phyloP scores from a whole-genome alignment of 1,140 invertebrate species.

The Drosophila melanica region DNA sequence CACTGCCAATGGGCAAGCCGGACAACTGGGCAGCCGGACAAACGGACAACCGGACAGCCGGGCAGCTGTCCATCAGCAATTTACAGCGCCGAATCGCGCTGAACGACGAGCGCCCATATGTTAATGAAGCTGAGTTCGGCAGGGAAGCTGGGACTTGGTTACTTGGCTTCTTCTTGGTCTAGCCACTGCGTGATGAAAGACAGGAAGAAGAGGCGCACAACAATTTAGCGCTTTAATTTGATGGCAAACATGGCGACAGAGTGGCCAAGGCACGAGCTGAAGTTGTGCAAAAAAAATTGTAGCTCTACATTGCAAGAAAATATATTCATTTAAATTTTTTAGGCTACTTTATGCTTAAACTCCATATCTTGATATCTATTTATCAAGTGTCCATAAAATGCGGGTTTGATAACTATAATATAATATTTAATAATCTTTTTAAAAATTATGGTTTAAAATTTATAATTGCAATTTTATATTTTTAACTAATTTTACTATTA shows the following conservation, averaged over 20 bases:
- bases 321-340: too few relatives aligned
- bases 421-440: too few relatives aligned
- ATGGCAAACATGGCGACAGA: constrained; percentile 58
- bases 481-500: too few relatives aligned
- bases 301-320: constrained; percentile 19
- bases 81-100: constrained; percentile 39
- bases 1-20: constrained; percentile 59
- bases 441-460: too few relatives aligned
- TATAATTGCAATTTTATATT: too few relatives aligned
- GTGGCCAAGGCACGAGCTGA: constrained; percentile 13
- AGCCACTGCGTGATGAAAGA: constrained; percentile 73
- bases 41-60: neutral
- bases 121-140: constrained; percentile 63
- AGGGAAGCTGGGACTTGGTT: constrained; percentile 18
- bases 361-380: too few relatives aligned
- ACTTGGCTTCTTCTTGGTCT: constrained; percentile 1
- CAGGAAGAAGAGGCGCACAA: constrained; percentile 73
- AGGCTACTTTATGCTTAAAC: too few relatives aligned
- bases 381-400: too few relatives aligned
- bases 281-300: neutral
- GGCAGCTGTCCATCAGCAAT: constrained; percentile 57
- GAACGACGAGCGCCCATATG: constrained; percentile 47
- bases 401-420: too few relatives aligned
- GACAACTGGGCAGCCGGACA: neutral
- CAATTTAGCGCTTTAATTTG: constrained; percentile 81